phyloP scores from a whole-genome alignment of 1,140 invertebrate species.

The Drosophila teissieri region DNA sequence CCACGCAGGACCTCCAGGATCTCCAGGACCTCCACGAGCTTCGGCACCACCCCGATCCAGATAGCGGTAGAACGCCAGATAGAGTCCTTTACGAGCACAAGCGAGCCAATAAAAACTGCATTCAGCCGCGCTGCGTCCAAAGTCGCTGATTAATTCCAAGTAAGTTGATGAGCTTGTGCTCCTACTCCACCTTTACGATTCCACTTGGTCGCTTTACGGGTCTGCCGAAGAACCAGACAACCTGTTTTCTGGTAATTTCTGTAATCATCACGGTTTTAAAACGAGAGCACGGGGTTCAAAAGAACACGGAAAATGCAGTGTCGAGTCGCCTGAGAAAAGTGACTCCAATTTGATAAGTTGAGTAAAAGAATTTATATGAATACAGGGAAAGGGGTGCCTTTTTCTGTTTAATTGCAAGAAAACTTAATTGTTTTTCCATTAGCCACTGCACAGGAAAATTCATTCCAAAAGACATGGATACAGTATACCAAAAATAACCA shows the following conservation, averaged over 20 bases:
- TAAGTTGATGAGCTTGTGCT: slow-evolving; percentile 62
- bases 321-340: not conserved
- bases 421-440: not conserved
- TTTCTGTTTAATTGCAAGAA: not conserved
- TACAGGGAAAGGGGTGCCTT: not conserved
- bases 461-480: too few relatives aligned
- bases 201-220: slow-evolving; percentile 41
- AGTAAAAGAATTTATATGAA: not conserved
- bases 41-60: slow-evolving; percentile 18
- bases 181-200: slow-evolving; percentile 46
- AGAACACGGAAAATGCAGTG: not conserved
- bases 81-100: slow-evolving; percentile 48
- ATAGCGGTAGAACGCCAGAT: slow-evolving; percentile 13
- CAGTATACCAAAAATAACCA: too few relatives aligned
- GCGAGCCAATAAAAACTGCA: slow-evolving; percentile 62
- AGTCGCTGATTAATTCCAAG: slow-evolving; percentile 79
- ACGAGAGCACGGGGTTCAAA: not conserved
- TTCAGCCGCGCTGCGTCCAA: slow-evolving; percentile 47
- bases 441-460: too few relatives aligned
- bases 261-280: slow-evolving; percentile 37
- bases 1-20: slow-evolving; percentile 19
- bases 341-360: not conserved
- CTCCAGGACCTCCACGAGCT: slow-evolving; percentile 13
- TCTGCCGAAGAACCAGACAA: slow-evolving; percentile 6
- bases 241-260: slow-evolving; percentile 21